Base-by-base conservation (phyloP, 2,113 vertebrate species). In the Gobiocypris rarus region DNA sequence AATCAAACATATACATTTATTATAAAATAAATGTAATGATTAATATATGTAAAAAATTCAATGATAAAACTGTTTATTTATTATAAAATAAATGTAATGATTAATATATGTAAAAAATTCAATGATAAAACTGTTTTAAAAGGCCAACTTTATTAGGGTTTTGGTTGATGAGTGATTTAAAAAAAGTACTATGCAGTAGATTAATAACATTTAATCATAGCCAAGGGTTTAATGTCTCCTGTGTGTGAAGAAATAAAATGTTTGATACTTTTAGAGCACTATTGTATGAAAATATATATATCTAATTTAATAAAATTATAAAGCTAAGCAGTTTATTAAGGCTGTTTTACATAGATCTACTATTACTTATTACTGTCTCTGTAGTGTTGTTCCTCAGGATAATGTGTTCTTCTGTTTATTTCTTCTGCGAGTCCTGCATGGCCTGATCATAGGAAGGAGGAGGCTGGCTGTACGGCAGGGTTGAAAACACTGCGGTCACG, bases 381-480 rank as follows among this genome's bases (percentile, higher is more conserved):
- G 24, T 61, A 26, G n/a, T 1, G n/a, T 61, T 61, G n/a, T 11
- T 61, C n/a, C 58, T 61, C 58, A 13, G 58, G 58, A 61, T 19
- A 19, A n/a, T 4, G 58, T 61, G 58, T 61, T 26, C n/a, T 61
- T 24, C 22, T 45, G 41, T 50, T 81, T 50, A 70, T 93, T 93
- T 95, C 45, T 94, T 96, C 80, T 83, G 82, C 83, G 92, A 94
- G 84, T 93, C 91, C 91, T 95, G 95, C 87, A 96, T 94, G 85
- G 95, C 95, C 92, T 96, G 95, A 89, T 96, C 95, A 0, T 96
- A 96, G 0, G 95, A 94, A 9, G 95, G 95, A 1, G 96, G 96
- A 1, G 95, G 96, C 0, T 94, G 95, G 91, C 93, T 95, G 92
- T 94, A 94, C n/a, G 94, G 95, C 9, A 94, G 94, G 0, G 94